phyloP scores from a whole-genome alignment of 2,113 vertebrate species.

The Archocentrus centrarchus region DNA sequence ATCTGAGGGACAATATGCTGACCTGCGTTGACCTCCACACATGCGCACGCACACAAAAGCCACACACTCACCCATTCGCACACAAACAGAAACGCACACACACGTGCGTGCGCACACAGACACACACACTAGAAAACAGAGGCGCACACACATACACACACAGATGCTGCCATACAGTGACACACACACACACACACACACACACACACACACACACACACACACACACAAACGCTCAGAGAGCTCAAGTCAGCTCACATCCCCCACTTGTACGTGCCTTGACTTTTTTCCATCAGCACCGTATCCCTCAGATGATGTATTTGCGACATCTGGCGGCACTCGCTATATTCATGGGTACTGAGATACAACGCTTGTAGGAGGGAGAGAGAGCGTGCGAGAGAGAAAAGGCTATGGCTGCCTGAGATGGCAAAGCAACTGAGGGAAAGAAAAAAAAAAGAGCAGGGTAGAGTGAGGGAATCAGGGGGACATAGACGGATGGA shows the following conservation, averaged over 20 bases:
- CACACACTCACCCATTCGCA: slow-evolving; percentile 47
- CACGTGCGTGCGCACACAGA: background rate
- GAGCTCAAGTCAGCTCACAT: slow-evolving; percentile 77
- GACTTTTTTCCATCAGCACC: slow-evolving; percentile 86
- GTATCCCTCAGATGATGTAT: slow-evolving; percentile 90
- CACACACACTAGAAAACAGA: slow-evolving; percentile 62
- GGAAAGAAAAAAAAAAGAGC: slow-evolving; percentile 36
- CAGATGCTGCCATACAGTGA: slow-evolving; percentile 68
- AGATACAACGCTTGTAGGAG: slow-evolving; percentile 54
- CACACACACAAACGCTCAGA: slow-evolving; percentile 46
- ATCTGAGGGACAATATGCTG: slow-evolving; percentile 98
- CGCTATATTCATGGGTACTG: slow-evolving; percentile 81
- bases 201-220: slow-evolving; percentile 50
- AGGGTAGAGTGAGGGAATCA: slow-evolving; percentile 35
- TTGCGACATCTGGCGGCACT: slow-evolving; percentile 99
- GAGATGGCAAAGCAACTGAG: slow-evolving; percentile 45
- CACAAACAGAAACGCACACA: slow-evolving; percentile 51
- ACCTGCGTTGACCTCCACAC: slow-evolving; percentile 95
- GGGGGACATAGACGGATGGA: slow-evolving; percentile 46
- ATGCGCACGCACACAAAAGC: slow-evolving; percentile 78
- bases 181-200: slow-evolving; percentile 38
- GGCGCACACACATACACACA: slow-evolving; percentile 61
- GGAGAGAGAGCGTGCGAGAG: slow-evolving; percentile 27
- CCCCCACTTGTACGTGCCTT: slow-evolving; percentile 83
- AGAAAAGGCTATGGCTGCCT: slow-evolving; percentile 32